Evolutionary conservation across 2,888 invertebrate genomes (phyloP).

Genomic region (Acleris literana): DNA sequence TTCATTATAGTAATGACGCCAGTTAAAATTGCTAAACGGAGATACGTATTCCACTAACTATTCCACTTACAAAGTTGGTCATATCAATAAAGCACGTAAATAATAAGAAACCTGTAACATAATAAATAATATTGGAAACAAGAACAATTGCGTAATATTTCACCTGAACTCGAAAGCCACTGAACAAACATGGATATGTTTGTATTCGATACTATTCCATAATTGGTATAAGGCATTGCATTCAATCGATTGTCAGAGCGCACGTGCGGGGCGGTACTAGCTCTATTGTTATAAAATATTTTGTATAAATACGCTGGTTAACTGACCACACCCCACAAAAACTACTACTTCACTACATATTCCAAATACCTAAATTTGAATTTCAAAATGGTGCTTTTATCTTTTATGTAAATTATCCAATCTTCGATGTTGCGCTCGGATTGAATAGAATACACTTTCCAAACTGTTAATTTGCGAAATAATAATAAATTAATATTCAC

Average conservation of each 20-base stretch:
- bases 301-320: conserved; percentile 4
- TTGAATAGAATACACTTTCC: conserved; percentile 18
- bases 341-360: neutral
- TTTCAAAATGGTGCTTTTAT: conserved; percentile 17
- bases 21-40: conserved; percentile 6
- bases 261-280: conserved; percentile 24
- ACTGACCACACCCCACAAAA: no score
- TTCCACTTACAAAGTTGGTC: neutral
- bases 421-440: conserved; percentile 6
- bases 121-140: conserved; percentile 15
- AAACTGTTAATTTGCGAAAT: conserved; percentile 8
- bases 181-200: conserved; percentile 7
- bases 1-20: neutral
- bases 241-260: conserved; percentile 27
- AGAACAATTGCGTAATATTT: conserved; percentile 30
- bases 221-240: conserved; percentile 34
- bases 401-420: conserved; percentile 16
- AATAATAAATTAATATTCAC: conserved; percentile 14
- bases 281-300: conserved; percentile 11
- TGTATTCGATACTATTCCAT: conserved; percentile 34
- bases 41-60: neutral
- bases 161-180: conserved; percentile 21
- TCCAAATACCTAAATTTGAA: conserved; percentile 3
- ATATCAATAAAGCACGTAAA: neutral
- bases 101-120: conserved; percentile 1